Base-by-base conservation (phyloP, 1,140 invertebrate species). In the Ephestia elutella region DNA sequence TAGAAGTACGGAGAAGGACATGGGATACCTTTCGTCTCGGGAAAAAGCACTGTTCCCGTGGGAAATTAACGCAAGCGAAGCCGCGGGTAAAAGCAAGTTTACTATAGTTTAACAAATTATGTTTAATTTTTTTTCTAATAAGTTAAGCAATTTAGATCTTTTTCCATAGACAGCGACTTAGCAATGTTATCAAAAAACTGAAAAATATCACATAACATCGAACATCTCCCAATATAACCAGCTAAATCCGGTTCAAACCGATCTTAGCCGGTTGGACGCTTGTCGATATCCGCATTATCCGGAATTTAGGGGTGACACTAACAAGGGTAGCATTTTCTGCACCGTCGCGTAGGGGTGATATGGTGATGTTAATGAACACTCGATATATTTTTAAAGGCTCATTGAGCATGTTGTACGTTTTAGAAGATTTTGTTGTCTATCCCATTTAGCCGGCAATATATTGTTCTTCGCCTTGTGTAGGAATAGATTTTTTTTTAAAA, bases 291-390 rank as follows among this genome's bases (percentile, higher is more conserved):
- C 38, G 38, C 10, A 44, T 44, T 44, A 44, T 44, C 38, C 38
- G 38, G 38, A 44, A 44, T 44, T 44, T 15, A 15, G 38, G 38
- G 38, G n/a, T 44, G 38, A 44, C 38, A 44, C 38, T 44, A 44
- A 44, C 38, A 44, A 44, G 38, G 38, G 38, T 44, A 44, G 30
- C 38, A 44, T 44, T 44, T 44, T 44, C 38, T 44, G 38, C 38
- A 44, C 15, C 38, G 38, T 44, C 38, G 38, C 13, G 38, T 15
- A 44, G 7, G 38, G 38, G 1, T 44, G 15, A 44, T 44, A 44
- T 13, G 13, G 15, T 5, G 13, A 44, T 17, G 38, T 44, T 44
- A 44, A 44, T 44, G 38, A 44, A 10, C 38, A 44, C 38, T 44
- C 38, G 38, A 44, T 44, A 44, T 44, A 44, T 44, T 44, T 44